Evolutionary conservation across 1,140 invertebrate genomes (phyloP).

Genomic region (Drosophila dunni): DNA sequence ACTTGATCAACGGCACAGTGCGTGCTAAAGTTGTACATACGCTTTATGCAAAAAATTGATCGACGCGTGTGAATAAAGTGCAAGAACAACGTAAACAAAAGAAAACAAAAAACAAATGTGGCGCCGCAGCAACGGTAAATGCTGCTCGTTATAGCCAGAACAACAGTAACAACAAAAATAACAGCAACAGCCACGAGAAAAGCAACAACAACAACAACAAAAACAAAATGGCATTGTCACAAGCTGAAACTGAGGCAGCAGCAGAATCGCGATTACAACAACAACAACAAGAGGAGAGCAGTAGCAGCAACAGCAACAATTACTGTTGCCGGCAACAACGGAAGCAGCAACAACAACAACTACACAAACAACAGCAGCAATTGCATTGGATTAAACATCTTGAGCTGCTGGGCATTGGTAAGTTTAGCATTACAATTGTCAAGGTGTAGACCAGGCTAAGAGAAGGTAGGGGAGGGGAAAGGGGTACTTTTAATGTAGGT

Average conservation of each 20-base stretch:
- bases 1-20: neutral
- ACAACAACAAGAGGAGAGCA: constrained; percentile 23
- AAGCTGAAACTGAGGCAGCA: constrained; percentile 13
- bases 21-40: neutral
- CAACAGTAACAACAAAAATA: constrained; percentile 16
- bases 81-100: constrained; percentile 26
- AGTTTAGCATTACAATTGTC: constrained; percentile 36
- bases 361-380: constrained; percentile 37
- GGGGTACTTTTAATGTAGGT: too few relatives aligned
- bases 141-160: constrained; percentile 35
- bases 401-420: constrained; percentile 59
- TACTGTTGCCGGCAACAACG: constrained; percentile 58
- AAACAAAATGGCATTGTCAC: constrained; percentile 54
- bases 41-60: neutral
- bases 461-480: too few relatives aligned
- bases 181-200: constrained; percentile 19
- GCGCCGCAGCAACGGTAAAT: constrained; percentile 44
- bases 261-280: constrained; percentile 28
- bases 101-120: constrained; percentile 52
- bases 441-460: too few relatives aligned
- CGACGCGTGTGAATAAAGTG: constrained; percentile 4
- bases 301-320: constrained; percentile 39
- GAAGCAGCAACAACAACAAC: constrained; percentile 35
- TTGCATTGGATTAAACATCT: constrained; percentile 69
- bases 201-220: constrained; percentile 33